Evolutionary conservation across 2,797 vertebrate species (phyloP).

Genomic region (Hypotaenidia okinawae): DNA sequence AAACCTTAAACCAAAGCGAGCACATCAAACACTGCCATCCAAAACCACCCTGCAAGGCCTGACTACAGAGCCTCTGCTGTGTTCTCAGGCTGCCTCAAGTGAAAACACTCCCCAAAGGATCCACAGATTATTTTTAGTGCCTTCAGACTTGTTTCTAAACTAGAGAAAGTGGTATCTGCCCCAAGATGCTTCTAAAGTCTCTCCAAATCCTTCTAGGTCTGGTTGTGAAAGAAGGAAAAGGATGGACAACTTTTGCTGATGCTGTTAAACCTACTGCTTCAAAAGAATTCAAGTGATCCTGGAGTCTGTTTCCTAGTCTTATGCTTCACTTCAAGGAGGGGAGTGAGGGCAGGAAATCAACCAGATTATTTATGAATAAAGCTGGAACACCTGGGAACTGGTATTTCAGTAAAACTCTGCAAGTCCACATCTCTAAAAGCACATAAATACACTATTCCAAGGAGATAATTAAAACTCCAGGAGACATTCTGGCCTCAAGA

Average conservation of each 20-base stretch:
- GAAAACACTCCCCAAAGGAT: not conserved
- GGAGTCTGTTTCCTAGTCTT: not conserved
- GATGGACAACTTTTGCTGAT: not conserved
- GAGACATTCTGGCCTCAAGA: not conserved
- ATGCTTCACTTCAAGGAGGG: not conserved
- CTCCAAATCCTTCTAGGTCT: not conserved
- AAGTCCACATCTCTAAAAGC: not conserved
- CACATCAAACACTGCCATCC: not conserved
- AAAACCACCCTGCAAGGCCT: not conserved
- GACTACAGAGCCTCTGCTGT: not conserved
- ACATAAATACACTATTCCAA: not conserved
- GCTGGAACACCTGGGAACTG: not conserved
- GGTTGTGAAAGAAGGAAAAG: not conserved
- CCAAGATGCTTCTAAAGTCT: not conserved
- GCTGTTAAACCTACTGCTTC: not conserved
- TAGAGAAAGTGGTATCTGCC: not conserved
- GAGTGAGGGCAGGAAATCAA: not conserved
- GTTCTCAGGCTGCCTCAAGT: not conserved
- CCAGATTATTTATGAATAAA: not conserved
- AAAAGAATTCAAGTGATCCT: not conserved
- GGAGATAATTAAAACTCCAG: not conserved
- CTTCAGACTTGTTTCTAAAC: not conserved
- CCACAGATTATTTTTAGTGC: not conserved
- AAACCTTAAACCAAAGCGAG: not conserved
- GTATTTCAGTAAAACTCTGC: not conserved